These are phyloP conservation scores for Chromobotia macracanthus DNA, from an alignment of 2,797 vertebrate genomes.

Conservation along the genomic window DNA sequence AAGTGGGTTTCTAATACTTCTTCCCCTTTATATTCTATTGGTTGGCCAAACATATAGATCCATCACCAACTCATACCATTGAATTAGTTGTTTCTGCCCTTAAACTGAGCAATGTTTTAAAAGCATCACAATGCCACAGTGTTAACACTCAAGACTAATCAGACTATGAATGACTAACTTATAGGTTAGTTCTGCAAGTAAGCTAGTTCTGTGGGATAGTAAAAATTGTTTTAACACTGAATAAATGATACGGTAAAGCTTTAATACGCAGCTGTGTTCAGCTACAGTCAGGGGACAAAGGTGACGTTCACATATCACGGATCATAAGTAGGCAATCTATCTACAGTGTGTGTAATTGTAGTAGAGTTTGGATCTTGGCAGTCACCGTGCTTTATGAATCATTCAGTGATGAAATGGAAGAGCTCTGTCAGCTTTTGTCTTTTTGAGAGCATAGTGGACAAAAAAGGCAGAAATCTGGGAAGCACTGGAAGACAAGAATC, in stretches of 20 bases:
- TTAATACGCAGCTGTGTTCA: neutral
- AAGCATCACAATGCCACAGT: too few relatives aligned
- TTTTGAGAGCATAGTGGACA: constrained; percentile 41
- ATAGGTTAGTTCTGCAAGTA: too few relatives aligned
- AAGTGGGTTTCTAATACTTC: too few relatives aligned
- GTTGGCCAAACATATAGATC: too few relatives aligned
- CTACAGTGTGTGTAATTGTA: constrained; percentile 7
- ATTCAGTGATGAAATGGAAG: constrained; percentile 67
- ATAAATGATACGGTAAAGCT: neutral
- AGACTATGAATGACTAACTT: too few relatives aligned
- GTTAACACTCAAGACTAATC: too few relatives aligned
- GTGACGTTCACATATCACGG: constrained; percentile 1
- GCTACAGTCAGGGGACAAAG: constrained; percentile 24
- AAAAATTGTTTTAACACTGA: too few relatives aligned
- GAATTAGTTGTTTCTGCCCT: too few relatives aligned
- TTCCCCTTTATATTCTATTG: too few relatives aligned
- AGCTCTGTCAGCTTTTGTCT: constrained; percentile 58
- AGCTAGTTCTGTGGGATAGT: too few relatives aligned
- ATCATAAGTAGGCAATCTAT: constrained; percentile 19
- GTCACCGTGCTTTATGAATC: constrained; percentile 59
- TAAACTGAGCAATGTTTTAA: too few relatives aligned
- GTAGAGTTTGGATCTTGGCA: constrained; percentile 37
- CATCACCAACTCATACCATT: too few relatives aligned
- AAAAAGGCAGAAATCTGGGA: constrained; percentile 64
- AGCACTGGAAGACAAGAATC: constrained; percentile 62